A percentile compares a stretch with the other conserved stretches of the same genome.
These are phyloP conservation scores for Anas georgica DNA, from an alignment of 2,797 vertebrate genomes.

Conservation along the genomic window DNA sequence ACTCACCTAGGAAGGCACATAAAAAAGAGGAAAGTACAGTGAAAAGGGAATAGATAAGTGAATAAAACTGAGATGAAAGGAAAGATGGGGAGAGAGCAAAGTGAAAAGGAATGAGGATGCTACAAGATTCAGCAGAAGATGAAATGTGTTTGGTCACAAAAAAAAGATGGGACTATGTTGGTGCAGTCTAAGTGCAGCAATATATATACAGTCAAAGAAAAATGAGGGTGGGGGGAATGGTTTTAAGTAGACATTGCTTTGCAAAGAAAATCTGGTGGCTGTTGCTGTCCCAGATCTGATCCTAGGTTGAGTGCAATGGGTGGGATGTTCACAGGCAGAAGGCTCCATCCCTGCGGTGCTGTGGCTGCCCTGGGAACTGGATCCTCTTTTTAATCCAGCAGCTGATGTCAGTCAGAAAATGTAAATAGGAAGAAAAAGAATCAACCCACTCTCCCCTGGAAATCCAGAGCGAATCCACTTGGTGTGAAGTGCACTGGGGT, in stretches of 20 bases:
- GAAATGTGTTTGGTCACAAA: background rate
- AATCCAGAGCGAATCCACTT: background rate
- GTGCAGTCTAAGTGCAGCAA: background rate
- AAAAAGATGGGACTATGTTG: background rate
- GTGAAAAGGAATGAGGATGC: background rate
- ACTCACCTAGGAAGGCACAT: background rate
- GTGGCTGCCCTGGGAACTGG: background rate
- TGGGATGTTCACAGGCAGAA: background rate
- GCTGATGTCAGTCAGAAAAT: background rate
- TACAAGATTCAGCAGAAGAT: background rate
- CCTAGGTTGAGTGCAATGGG: background rate
- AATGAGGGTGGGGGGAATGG: background rate
- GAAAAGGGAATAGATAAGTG: background rate
- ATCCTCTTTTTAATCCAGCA: background rate
- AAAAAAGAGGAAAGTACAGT: background rate
- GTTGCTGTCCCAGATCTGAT: background rate
- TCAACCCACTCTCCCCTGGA: accelerated
- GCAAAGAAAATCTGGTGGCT: background rate
- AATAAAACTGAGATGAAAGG: background rate
- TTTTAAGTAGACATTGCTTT: background rate
- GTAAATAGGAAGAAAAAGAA: background rate
- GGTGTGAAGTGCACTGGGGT: background rate
- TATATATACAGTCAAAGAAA: background rate
- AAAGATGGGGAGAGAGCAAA: background rate
- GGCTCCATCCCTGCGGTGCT: background rate